phyloP scores from a whole-genome alignment of 2,113 vertebrate species.

The Chiloscyllium plagiosum region DNA sequence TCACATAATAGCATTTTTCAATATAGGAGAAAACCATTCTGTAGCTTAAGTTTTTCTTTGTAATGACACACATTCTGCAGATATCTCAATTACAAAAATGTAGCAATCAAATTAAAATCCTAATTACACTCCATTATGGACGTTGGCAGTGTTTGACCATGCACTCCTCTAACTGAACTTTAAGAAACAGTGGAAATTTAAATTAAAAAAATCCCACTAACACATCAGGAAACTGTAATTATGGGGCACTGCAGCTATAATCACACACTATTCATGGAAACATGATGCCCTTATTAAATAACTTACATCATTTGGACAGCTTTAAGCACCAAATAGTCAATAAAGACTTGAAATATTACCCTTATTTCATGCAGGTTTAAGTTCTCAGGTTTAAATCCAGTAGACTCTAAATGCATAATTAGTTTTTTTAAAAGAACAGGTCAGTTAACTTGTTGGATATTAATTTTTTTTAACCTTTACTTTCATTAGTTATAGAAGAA shows the following conservation, averaged over 20 bases:
- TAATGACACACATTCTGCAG: not conserved
- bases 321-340: not conserved
- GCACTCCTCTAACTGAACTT: not conserved
- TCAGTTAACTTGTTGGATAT: not conserved
- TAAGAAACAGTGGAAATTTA: conserved; percentile 7
- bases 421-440: not conserved
- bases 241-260: not conserved
- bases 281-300: conserved; percentile 15
- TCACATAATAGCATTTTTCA: not conserved
- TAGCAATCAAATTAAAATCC: not conserved
- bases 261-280: conserved; percentile 27
- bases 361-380: conserved; percentile 26
- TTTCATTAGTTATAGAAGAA: not conserved
- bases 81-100: not conserved
- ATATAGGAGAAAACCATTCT: not conserved
- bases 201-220: not conserved
- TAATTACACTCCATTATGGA: not conserved
- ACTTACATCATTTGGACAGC: conserved; percentile 21
- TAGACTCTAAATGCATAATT: conserved; percentile 7
- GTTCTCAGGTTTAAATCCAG: not conserved
- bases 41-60: not conserved
- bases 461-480: not conserved
- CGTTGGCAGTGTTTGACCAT: not conserved
- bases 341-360: conserved; percentile 26
- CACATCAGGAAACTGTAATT: conserved; percentile 21